phyloP scores from a whole-genome alignment of 1,140 invertebrate species.

The Theocolax elegans region DNA sequence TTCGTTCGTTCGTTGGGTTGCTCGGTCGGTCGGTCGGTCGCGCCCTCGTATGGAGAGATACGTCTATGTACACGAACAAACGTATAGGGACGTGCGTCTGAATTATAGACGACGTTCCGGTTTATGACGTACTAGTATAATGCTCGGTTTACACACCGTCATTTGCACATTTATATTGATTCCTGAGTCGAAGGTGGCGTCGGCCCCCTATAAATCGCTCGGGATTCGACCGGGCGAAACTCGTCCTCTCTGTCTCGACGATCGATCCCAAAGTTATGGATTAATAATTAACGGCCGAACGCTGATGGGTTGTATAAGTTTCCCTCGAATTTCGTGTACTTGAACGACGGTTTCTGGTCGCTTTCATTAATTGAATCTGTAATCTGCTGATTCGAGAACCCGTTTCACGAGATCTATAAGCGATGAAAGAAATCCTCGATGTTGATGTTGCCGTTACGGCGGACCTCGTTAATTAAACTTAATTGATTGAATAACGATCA shows the following conservation, averaged over 20 bases:
- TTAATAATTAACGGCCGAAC: slow-evolving; percentile 1
- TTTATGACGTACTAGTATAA: slow-evolving; percentile 25
- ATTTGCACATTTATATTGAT: slow-evolving; percentile 19
- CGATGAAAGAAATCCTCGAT: too few species aligned
- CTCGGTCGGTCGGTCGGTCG: background rate
- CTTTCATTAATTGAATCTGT: too few species aligned
- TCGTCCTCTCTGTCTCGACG: background rate
- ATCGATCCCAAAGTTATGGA: slow-evolving; percentile 11
- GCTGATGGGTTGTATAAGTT: background rate
- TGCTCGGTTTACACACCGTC: slow-evolving; percentile 20
- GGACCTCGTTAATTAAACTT: too few species aligned
- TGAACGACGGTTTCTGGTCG: too few species aligned
- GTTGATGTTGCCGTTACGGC: too few species aligned
- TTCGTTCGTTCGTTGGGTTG: too few species aligned
- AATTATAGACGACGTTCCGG: slow-evolving; percentile 34
- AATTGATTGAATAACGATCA: too few species aligned
- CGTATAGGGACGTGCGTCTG: background rate
- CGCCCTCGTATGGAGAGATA: background rate
- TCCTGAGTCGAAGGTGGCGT: background rate
- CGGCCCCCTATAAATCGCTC: background rate
- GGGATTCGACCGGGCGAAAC: background rate
- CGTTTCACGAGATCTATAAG: too few species aligned
- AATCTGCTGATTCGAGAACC: too few species aligned
- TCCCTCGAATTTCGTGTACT: too few species aligned
- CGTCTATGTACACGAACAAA: background rate